Conservation (phyloP, 2,113 vertebrate species). For the Paraplagusia blochii region DNA sequence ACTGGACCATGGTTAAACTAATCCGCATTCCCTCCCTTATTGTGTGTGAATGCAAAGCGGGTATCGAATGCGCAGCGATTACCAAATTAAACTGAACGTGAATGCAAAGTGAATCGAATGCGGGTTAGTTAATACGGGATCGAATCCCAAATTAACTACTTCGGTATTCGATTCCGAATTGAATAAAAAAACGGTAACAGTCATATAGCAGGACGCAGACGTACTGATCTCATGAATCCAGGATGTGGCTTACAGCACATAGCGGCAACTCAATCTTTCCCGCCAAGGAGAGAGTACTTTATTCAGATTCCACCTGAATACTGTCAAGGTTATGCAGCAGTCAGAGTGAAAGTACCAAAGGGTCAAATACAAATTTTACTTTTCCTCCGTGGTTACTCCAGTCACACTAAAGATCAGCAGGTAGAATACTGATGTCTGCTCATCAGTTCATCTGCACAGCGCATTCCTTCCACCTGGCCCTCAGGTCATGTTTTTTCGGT, state of each 20-base stretch:
- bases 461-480: constrained; percentile 41
- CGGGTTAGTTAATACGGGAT: too few species aligned
- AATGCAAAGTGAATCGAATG: too few species aligned
- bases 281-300: not conserved
- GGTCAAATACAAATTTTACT: constrained; percentile 19
- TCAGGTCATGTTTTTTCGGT: constrained; percentile 63
- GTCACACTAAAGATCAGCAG: constrained; percentile 29
- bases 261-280: not conserved
- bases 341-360: not conserved
- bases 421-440: constrained; percentile 60
- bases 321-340: constrained; percentile 2
- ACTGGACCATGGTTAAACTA: too few species aligned
- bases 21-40: too few species aligned
- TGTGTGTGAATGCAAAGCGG: too few species aligned
- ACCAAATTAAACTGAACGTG: too few species aligned
- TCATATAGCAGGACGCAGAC: too few species aligned
- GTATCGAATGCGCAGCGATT: too few species aligned
- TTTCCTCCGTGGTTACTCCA: constrained; percentile 28
- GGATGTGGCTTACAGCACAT: not conserved
- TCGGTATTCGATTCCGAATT: too few species aligned
- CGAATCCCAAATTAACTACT: too few species aligned
- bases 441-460: constrained; percentile 39
- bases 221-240: not conserved
- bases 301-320: not conserved
- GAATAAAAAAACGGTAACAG: too few species aligned